A percentile compares a stretch with the other conserved stretches of the same genome.
phyloP scores from a whole-genome alignment of 2,888 invertebrate species.

The Sesia apiformis region DNA sequence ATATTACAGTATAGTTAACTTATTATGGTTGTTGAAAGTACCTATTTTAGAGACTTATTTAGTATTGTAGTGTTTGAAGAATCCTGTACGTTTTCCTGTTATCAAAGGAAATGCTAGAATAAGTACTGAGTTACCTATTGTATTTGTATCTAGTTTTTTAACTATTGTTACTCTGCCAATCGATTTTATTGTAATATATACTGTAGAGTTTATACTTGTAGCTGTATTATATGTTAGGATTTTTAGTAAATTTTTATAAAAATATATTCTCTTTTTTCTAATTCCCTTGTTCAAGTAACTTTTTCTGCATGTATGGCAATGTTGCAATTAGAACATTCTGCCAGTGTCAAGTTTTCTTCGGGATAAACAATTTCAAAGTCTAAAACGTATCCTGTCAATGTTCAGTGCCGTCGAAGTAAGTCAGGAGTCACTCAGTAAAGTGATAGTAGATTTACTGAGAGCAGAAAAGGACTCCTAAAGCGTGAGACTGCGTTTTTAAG shows the following conservation, averaged over 20 bases:
- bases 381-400: too few relatives aligned
- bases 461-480: too few relatives aligned
- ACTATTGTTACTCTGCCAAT: conserved; percentile 3
- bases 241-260: conserved; percentile 49
- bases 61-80: neutral
- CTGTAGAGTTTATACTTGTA: conserved; percentile 27
- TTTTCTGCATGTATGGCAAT: neutral
- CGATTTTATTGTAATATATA: conserved; percentile 33
- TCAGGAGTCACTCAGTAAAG: too few relatives aligned
- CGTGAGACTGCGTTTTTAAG: too few relatives aligned
- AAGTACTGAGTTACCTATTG: conserved; percentile 52
- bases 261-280: conserved; percentile 2
- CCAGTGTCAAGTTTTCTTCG: too few relatives aligned
- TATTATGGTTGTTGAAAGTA: too few relatives aligned
- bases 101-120: neutral
- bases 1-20: too few relatives aligned
- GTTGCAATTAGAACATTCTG: too few relatives aligned
- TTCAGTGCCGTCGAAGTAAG: too few relatives aligned
- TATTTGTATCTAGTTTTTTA: conserved; percentile 19
- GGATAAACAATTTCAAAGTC: too few relatives aligned
- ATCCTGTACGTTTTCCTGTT: neutral
- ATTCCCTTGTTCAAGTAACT: neutral
- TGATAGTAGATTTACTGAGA: too few relatives aligned
- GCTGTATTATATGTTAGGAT: conserved; percentile 35
- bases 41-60: too few relatives aligned